Evolutionary conservation across 30 jellyfish, hydroid and myxozoan species (phyloP), one percentile per base, ranked within the genome.

Genomic region (Catostylus mosaicus): DNA sequence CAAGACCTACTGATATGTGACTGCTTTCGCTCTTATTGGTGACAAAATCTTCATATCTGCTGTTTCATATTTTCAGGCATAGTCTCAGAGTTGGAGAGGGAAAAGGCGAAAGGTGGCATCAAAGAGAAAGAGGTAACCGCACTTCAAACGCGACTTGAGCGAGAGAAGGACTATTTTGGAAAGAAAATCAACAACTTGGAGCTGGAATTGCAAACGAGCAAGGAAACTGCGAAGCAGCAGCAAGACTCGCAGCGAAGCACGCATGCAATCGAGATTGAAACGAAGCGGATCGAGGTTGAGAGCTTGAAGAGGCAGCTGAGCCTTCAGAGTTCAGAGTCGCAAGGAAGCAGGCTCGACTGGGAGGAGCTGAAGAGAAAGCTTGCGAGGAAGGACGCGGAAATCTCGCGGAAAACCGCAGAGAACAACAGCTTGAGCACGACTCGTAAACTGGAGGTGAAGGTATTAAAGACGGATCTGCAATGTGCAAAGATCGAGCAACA

Each of bases 211-310:
- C 89, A 75, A 12, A 9, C 64, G 29, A 50, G 46, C 50, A 63
- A 67, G 67, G 81, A 65, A 22, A 62, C 60, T 18, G 26, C 62
- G 32, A 75, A 65, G 40, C 96, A 86, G 45, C 96, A 86, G 62
- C 73, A 62, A 38, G 71, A 64, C 22, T 65, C 96, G 36, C 85
- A 73, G 59, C 27, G 80, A 38, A 76, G 69, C 38, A 86, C 96
- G 6, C 89, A 86, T 67, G 63, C 77, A 22, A 75, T 86, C 62
- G 96, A 86, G 59, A 65, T 59, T 36, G 96, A 86, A 52, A 86
- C 96, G 12, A 86, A 86, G 60, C 48, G 74, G 33, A 32, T 86
- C 3, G 96, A 86, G 67, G 68, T 74, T 54, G 96, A 86, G 37
- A 56, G 89, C 59, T 30, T 86, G 50, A 86, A 68, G 50, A 47